Base-by-base conservation (phyloP, 2,113 vertebrate genomes). In the Mionectes macconnelli region DNA sequence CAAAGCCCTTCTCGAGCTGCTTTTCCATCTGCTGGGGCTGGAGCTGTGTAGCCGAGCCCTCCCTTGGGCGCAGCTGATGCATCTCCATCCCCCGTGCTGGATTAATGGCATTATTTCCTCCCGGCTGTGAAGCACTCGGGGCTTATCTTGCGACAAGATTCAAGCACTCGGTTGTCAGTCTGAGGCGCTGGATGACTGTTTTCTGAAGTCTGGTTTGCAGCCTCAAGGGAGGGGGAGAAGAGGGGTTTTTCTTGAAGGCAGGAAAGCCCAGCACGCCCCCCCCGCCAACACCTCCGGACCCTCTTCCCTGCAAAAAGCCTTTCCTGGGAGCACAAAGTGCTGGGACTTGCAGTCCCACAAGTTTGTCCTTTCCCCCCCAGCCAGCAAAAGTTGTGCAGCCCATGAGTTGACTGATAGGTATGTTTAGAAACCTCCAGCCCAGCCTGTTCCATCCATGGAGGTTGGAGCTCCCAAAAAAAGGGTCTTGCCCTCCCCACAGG, bases 291-390 rank as follows among this genome's bases (percentile, higher is more conserved):
- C 64, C 55, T 33, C 10, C 4, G 2, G 39, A 9, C 3, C 27
- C 53, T 20, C 45, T 35, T 55, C 42, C 63, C 87, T 40, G 68
- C 45, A 18, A 4, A 88, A 40, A 68, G 14, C 55, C 37, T 57
- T 21, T 22, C 10, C 9, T 7, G 60, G 81, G 22, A 60, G 44
- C 75, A 28, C 12, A 0, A 30, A 10, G 57, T 0, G 1, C 76
- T 45, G 59, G 35, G 4, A 2, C 28, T 37, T 2, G 9, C 6
- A 1, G 63, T 2, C 56, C 44, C 1, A 1, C 2, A 1, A 20
- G 49, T 63, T 13, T 33, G 30, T 14, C 3, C 1, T 31, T 19
- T 7, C 42, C 15, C 30, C 15, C 30, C 14, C 40, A 53, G 6
- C 18, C 1, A 0, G 20, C 19, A 42, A 37, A 39, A 63, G 55